Conservation (phyloP, 64 coral and sea anemone genomes). For the Stichodactyla helianthus region DNA sequence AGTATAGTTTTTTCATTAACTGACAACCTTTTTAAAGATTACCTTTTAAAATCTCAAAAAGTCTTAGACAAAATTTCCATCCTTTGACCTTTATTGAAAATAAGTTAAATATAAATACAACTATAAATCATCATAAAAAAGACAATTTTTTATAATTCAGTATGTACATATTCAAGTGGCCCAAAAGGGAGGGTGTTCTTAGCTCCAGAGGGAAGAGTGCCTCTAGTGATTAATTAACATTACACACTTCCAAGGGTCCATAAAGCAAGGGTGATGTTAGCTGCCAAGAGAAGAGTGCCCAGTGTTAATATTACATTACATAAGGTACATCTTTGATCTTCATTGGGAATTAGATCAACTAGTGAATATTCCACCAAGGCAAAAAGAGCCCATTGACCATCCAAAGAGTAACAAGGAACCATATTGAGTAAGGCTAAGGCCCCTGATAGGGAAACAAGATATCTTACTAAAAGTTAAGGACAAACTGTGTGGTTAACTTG, state of each 20-base stretch:
- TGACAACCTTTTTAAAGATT: neutral
- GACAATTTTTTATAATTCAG: no score
- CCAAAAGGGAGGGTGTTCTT: no score
- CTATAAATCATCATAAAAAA: neutral
- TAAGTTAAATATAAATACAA: slow-evolving; percentile 10
- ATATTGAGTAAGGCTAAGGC: slow-evolving; percentile 86
- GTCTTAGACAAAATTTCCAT: no score
- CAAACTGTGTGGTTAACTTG: neutral
- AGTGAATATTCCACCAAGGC: slow-evolving; percentile 71
- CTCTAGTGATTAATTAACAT: neutral
- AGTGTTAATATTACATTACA: slow-evolving; percentile 81
- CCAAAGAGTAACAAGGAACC: slow-evolving; percentile 92
- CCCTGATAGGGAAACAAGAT: slow-evolving; percentile 88
- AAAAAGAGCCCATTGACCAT: slow-evolving; percentile 95
- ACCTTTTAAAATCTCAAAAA: no score
- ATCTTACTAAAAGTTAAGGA: slow-evolving; percentile 54
- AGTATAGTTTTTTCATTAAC: neutral
- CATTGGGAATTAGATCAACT: slow-evolving; percentile 53
- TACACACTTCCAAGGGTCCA: slow-evolving; percentile 88
- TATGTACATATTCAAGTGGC: no score
- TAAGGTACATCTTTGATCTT: slow-evolving; percentile 74
- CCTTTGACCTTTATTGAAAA: neutral
- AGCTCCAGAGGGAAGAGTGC: no score
- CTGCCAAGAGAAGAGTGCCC: slow-evolving; percentile 75
- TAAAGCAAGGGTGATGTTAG: slow-evolving; percentile 87